These are phyloP conservation scores for Cantharis rustica DNA, from an alignment of 2,888 invertebrate genomes.

Conservation along the genomic window DNA sequence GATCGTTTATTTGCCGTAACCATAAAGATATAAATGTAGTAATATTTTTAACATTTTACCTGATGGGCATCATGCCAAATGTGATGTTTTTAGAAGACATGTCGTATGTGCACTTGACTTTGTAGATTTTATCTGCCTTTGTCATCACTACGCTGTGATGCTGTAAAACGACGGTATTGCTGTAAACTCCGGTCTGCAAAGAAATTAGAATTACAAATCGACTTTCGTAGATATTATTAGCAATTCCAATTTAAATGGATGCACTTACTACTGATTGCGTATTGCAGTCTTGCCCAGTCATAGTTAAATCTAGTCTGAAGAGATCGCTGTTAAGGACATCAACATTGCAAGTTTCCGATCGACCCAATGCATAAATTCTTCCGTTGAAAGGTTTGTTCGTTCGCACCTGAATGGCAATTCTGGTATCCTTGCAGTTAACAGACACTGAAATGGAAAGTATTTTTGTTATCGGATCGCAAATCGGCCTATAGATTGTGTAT, in stretches of 20 bases:
- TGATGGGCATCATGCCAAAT: constrained; percentile 96
- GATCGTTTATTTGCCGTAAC: not conserved
- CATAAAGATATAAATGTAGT: not conserved
- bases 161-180: constrained; percentile 91
- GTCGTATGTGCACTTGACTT: constrained; percentile 94
- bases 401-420: constrained; percentile 89
- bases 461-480: constrained; percentile 3
- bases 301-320: constrained; percentile 89
- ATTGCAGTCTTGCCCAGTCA: constrained; percentile 94
- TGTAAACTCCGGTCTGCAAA: constrained; percentile 87
- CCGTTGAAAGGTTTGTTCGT: constrained; percentile 96
- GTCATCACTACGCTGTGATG: constrained; percentile 97
- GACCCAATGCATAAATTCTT: constrained; percentile 89
- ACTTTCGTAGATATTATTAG: not conserved
- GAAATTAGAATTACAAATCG: constrained; percentile 21
- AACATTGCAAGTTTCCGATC: constrained; percentile 94
- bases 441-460: constrained; percentile 66
- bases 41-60: constrained; percentile 56
- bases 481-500: constrained; percentile 2
- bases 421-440: constrained; percentile 92
- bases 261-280: constrained; percentile 91
- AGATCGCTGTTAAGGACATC: constrained; percentile 91
- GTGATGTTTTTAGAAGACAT: constrained; percentile 96
- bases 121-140: constrained; percentile 95
- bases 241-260: constrained; percentile 16